Base-by-base conservation (phyloP, 2,797 vertebrate species). In the Holocentrus rufus region DNA sequence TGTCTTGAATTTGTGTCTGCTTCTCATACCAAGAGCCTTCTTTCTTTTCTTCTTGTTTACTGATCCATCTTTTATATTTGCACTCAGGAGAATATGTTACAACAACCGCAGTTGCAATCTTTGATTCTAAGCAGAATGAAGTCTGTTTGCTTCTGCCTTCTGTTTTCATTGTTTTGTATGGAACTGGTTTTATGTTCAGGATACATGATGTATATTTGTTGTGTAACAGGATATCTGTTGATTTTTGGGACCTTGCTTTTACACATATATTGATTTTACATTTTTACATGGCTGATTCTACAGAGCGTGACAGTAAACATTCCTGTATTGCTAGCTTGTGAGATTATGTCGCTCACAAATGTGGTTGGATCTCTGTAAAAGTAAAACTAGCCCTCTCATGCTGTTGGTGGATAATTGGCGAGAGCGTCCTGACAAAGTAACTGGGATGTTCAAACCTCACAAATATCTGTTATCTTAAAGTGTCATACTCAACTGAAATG, bases 61-160 rank as follows among this genome's bases (percentile, higher is more conserved):
- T 63, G 69, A 79, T 83, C 73, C 66, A 50, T 73, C 61, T 81
- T 60, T 66, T 75, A 88, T 81, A 80, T 84, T 85, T 89, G 81
- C 87, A 88, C 92, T 92, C 91, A 93, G 91, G 90, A 92, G 91
- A 86, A 73, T 69, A 36, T 39, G 69, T 86, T 88, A 75, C 54
- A 3, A 84, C 82, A 3, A 84, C 82, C 88, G 85, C 86, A 89
- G 90, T 90, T 77, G 67, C 75, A 66, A 81, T 59, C 47, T 85
- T 77, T 81, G 65, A 80, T 77, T 86, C 66, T 39, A 74, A 81
- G 77, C 75, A 65, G 76, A 82, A 59, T 39, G n/a, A 76, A 57
- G 69, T 52, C 44, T 46, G 67, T 72, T 54, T 58, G 57, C 74
- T 55, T 79, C 56, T 65, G 65, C 78, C 66, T 74, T 58, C 63